Evolutionary conservation across 2,888 invertebrate genomes (phyloP).

Genomic region (Boloria selene): DNA sequence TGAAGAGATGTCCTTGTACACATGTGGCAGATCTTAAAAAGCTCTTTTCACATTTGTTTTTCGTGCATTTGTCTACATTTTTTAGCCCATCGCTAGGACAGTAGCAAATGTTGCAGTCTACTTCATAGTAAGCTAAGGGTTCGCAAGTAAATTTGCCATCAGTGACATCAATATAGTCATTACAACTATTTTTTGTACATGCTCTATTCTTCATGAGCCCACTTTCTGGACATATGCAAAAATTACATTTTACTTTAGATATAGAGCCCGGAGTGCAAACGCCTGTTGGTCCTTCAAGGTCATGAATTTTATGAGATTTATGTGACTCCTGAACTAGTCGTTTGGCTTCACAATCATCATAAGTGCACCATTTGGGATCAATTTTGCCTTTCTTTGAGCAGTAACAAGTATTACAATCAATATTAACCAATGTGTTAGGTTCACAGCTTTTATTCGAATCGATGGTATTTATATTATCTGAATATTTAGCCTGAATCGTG

Average conservation of each 20-base stretch:
- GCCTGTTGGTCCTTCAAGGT: conserved; percentile 37
- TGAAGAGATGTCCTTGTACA: conserved; percentile 64
- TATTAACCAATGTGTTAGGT: conserved; percentile 65
- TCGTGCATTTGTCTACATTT: conserved; percentile 72
- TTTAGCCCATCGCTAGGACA: conserved; percentile 67
- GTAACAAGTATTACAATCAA: conserved; percentile 73
- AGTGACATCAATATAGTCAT: conserved; percentile 39
- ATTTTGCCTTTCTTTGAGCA: conserved; percentile 66
- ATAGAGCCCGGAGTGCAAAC: conserved; percentile 64
- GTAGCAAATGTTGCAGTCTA: conserved; percentile 72
- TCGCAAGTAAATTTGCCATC: conserved; percentile 58
- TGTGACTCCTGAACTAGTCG: conserved; percentile 51
- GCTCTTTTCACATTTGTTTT: conserved; percentile 64
- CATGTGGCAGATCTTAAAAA: conserved; percentile 61
- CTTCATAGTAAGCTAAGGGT: conserved; percentile 65
- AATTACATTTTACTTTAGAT: conserved; percentile 66
- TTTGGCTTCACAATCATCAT: conserved; percentile 67
- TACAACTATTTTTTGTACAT: conserved; percentile 66
- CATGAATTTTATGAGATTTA: conserved; percentile 33
- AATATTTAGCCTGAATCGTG: conserved; percentile 22
- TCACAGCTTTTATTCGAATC: conserved; percentile 57
- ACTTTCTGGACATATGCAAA: conserved; percentile 68
- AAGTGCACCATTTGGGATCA: conserved; percentile 72
- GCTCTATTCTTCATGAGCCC: conserved; percentile 55
- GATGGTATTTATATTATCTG: conserved; percentile 41